Conservation (phyloP, 1,140 invertebrate genomes). For the Agraylea sexmaculata region DNA sequence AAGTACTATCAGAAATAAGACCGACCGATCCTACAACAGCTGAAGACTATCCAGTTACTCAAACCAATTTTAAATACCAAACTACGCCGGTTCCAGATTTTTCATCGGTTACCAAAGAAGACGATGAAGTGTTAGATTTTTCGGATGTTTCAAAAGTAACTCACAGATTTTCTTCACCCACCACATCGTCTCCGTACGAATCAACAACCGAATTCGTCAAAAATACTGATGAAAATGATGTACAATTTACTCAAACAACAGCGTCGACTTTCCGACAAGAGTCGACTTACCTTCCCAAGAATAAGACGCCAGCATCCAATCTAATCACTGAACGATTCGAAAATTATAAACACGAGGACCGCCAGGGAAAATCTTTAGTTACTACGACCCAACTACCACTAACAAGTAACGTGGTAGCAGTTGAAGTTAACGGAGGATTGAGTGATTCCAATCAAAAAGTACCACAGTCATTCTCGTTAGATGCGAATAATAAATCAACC, state of each 20-base stretch:
- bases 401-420: conserved; percentile 31
- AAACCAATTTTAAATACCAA: conserved; percentile 24
- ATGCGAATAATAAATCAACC: conserved; percentile 11
- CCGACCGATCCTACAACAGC: conserved; percentile 58
- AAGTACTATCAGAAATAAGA: conserved; percentile 57
- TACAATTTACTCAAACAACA: conserved; percentile 19
- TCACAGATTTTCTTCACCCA: conserved; percentile 12
- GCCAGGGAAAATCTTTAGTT: conserved; percentile 13
- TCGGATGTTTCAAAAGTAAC: conserved; percentile 45
- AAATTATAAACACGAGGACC: conserved; percentile 7
- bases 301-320: conserved; percentile 21
- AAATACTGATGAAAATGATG: conserved; percentile 10
- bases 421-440: conserved; percentile 33
- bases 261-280: conserved; percentile 22
- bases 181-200: conserved; percentile 16
- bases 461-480: conserved; percentile 14
- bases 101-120: conserved; percentile 46
- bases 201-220: conserved; percentile 8
- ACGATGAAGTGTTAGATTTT: conserved; percentile 64
- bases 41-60: conserved; percentile 29
- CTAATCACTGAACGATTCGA: conserved; percentile 16
- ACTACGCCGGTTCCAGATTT: conserved; percentile 30
- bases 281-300: conserved; percentile 19
- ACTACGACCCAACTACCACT: conserved; percentile 24
- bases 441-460: conserved; percentile 22